Evolutionary conservation across 2,888 invertebrate species (phyloP).

Genomic region (Eupeodes luniger): DNA sequence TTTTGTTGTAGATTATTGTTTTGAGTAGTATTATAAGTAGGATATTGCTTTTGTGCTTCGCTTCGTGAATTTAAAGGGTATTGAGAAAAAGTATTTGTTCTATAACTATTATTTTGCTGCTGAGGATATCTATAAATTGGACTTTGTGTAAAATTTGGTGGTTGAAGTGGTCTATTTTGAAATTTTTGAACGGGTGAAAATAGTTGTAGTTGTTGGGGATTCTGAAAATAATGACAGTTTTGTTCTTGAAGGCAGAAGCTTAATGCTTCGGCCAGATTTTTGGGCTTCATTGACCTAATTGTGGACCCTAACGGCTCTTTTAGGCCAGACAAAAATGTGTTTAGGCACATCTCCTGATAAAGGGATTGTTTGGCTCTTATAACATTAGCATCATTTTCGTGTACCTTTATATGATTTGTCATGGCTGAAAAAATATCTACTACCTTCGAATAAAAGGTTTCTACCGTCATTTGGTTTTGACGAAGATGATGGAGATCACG

Average conservation of each 20-base stretch:
- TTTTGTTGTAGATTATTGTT: background rate
- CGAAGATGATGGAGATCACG: conserved; percentile 57
- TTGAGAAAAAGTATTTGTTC: background rate
- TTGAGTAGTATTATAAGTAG: background rate
- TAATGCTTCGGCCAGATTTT: conserved; percentile 37
- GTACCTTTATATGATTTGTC: conserved; percentile 39
- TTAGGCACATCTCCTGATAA: conserved; percentile 74
- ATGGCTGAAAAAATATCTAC: conserved; percentile 28
- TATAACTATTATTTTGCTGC: conserved; percentile 2
- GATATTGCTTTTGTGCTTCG: background rate
- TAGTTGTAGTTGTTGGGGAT: background rate
- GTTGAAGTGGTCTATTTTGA: background rate
- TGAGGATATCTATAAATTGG: background rate
- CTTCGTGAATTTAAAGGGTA: background rate
- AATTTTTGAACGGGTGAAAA: background rate
- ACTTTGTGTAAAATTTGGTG: background rate
- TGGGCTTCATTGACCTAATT: conserved; percentile 76
- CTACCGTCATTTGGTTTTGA: conserved; percentile 48
- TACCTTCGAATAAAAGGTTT: conserved; percentile 50
- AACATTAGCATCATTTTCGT: conserved; percentile 61
- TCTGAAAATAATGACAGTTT: conserved; percentile 55
- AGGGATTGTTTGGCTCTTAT: conserved; percentile 60
- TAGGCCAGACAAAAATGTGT: conserved; percentile 28
- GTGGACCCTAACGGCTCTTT: conserved; percentile 75
- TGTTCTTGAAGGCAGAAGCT: conserved; percentile 70